Base-by-base conservation (phyloP, 1,140 invertebrate genomes). In the Cecropterus lyciades region DNA sequence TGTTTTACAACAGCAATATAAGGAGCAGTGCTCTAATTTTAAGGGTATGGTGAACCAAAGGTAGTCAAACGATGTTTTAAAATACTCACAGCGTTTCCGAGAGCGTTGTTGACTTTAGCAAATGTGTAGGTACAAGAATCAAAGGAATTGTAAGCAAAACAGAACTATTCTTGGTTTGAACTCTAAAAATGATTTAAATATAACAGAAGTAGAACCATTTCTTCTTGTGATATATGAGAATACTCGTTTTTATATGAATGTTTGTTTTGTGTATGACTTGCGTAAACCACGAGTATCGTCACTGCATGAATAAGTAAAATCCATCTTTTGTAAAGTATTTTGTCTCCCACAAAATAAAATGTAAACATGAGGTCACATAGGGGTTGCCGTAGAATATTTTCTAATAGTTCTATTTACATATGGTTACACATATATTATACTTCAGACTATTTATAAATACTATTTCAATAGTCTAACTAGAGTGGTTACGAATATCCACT, bases 321-420 rank as follows among this genome's bases (percentile, higher is more conserved):
- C 33, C 49, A 33, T 52, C 49, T 33, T 33, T 30, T 52, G 49
- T 27, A 52, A 33, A 52, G 13, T 52, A 52, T 52, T 52, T 52
- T 33, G 24, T 33, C 4, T 13, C 24, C 27, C 49, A 52, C 13
- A 0, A 52, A 13, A 52, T 27, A 52, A 52, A 52, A 33, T 15
- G 6, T 14, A 14, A 14, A 43, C 13, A 43, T 43, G n/a, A 43
- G 40, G 40, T 14, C 37, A 40, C 11, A 40, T 40, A 40, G 11
- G 37, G 37, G 10, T 40, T 11, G n/a, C 11, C n/a, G 10, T 1
- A 40, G 9, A 40, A 7, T 13, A 43, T 14, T 43, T 14, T 43
- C 10, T 10, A n/a, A 40, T n/a, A 11, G 10, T 40, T 33, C 0
- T 33, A 8, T 33, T 33, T 33, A 9, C n/a, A n/a, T n/a, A n/a